These are phyloP conservation scores for Nyctereutes procyonoides DNA, from an alignment of 2,113 vertebrate genomes.

Conservation along the genomic window DNA sequence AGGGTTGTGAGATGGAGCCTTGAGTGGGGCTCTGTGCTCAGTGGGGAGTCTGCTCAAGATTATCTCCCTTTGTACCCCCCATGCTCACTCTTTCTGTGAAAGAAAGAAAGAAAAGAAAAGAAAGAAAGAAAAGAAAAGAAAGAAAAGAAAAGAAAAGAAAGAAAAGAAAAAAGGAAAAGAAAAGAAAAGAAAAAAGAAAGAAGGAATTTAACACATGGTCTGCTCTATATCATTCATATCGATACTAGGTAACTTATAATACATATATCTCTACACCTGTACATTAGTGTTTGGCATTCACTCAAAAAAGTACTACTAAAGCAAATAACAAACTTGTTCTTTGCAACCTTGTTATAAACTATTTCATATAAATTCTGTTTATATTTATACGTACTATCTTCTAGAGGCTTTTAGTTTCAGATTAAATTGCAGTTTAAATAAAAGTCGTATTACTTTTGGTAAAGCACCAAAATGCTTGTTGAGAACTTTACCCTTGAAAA, in stretches of 20 bases:
- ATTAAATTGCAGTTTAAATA: conserved; percentile 10
- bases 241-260: neutral
- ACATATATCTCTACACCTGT: neutral
- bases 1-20: neutral
- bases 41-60: neutral
- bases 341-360: neutral
- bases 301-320: neutral
- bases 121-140: neutral
- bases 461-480: conserved; percentile 54
- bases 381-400: neutral
- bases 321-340: neutral
- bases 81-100: too few species aligned
- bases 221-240: neutral
- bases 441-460: conserved; percentile 42
- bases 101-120: neutral
- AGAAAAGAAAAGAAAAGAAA: neutral
- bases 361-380: conserved; percentile 16
- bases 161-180: neutral
- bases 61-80: neutral
- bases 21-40: neutral
- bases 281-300: neutral
- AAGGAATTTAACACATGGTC: neutral
- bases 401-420: conserved; percentile 21
- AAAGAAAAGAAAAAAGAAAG: neutral
- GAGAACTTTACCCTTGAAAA: conserved; percentile 27